phyloP scores from a whole-genome alignment of 2,797 vertebrate genomes.

The Coreius guichenoti region DNA sequence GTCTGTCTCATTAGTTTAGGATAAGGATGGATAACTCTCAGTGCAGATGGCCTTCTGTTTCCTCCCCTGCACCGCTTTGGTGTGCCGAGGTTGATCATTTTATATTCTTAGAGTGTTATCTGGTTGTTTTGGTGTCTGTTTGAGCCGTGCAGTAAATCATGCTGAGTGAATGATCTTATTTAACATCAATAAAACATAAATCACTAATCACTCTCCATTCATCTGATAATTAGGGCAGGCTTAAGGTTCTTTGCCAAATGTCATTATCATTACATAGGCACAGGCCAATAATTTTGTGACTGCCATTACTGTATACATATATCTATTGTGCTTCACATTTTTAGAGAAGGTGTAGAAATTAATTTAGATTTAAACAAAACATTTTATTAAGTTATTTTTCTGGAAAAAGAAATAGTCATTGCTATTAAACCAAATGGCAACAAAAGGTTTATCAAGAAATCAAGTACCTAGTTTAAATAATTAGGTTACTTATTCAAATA shows the following conservation, averaged over 20 bases:
- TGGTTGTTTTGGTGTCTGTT: neutral
- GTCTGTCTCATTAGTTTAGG: conserved; percentile 54
- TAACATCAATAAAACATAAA: conserved; percentile 37
- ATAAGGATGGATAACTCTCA: conserved; percentile 45
- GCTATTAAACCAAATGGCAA: neutral
- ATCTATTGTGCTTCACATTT: neutral
- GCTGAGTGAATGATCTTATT: conserved; percentile 29
- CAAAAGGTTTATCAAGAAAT: neutral
- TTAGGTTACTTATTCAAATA: neutral
- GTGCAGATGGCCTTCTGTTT: conserved; percentile 37
- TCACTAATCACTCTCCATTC: conserved; percentile 31
- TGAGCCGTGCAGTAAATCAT: conserved; percentile 27
- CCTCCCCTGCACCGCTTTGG: conserved; percentile 5
- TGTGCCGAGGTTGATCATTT: neutral
- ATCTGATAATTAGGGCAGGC: conserved; percentile 23
- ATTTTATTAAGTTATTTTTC: neutral
- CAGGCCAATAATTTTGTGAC: neutral
- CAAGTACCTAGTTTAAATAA: neutral
- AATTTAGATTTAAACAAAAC: neutral
- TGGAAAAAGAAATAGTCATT: neutral
- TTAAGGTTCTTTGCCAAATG: conserved; percentile 34
- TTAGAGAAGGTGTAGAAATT: neutral
- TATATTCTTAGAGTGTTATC: neutral
- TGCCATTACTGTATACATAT: neutral
- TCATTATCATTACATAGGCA: conserved; percentile 10